Evolutionary conservation across 2,888 invertebrate species (phyloP), one percentile per base, ranked within the genome.

Genomic region (Eurytoma adleriae): DNA sequence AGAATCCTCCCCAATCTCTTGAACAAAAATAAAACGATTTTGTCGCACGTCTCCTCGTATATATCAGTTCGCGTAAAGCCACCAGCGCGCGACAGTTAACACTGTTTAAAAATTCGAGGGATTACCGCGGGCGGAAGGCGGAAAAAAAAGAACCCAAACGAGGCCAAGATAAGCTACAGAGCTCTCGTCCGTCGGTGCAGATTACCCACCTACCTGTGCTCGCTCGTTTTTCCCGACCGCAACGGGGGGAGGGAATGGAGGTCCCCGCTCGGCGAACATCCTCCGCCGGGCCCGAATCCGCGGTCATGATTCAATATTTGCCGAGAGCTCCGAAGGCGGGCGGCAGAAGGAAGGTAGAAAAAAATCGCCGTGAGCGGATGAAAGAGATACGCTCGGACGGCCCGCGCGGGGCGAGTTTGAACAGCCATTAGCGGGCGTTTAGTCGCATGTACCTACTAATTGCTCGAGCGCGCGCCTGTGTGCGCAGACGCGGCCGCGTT

Each of bases 261-360:
- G 54, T 68, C 54, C 67, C 40, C 18, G 18, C 14, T n/a, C n/a
- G 14, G 78, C 75, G 59, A 69, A 78, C 69, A 81, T 83, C 62
- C 30, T 54, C 54, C 54, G 3, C n/a, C 54, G 3, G n/a, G 54
- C 64, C 71, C 59, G 72, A 79, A 83, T 83, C 82, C 78, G 84
- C 84, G 85, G 85, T 80, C 83, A 82, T 81, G 82, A 85, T 85
- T 85, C 84, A 85, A 85, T 85, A 85, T 85, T 85, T 84, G 82
- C 78, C 75, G 74, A 83, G 68, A 78, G 83, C 82, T 83, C 18
- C 10, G 30, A 12, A 24, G 20, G 16, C 48, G 5, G 14, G 62
- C 40, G 69, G 69, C 40, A 61, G n/a, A 75, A 61, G 52, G 14
- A 30, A 56, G 27, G 3, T 40, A 54, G 14, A n/a, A 24, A 20